Evolutionary conservation across 1,140 invertebrate species (phyloP).

Genomic region (Mesaphorura yosii): DNA sequence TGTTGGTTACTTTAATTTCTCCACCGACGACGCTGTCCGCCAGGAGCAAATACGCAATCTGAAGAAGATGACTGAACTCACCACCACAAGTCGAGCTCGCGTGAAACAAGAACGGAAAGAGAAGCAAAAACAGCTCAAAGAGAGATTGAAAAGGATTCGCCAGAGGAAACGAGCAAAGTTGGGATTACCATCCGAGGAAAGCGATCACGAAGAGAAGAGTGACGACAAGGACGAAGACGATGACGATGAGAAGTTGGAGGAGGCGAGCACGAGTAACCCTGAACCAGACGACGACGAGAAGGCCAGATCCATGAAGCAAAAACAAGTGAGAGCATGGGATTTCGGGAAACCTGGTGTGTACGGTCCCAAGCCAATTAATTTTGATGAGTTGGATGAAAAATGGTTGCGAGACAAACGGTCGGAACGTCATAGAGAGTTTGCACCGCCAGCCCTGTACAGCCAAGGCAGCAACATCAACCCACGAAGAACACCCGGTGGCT

Average conservation of each 20-base stretch:
- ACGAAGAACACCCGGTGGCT: not conserved
- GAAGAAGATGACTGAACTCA: conserved; percentile 55
- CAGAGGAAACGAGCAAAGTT: conserved; percentile 61
- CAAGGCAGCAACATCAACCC: conserved; percentile 3
- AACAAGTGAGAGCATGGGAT: conserved; percentile 35
- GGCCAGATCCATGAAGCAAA: not conserved
- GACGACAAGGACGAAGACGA: conserved; percentile 16
- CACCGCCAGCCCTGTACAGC: conserved; percentile 32
- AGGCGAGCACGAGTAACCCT: not conserved
- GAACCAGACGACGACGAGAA: not conserved
- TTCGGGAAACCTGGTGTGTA: conserved; percentile 34
- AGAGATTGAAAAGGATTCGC: conserved; percentile 62
- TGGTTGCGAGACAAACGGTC: conserved; percentile 34
- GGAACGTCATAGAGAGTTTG: conserved; percentile 34
- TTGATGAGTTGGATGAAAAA: conserved; percentile 33
- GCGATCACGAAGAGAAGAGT: conserved; percentile 15
- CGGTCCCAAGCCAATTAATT: conserved; percentile 19
- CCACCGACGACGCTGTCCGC: conserved; percentile 64
- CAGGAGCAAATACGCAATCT: conserved; percentile 62
- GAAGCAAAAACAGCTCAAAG: conserved; percentile 56
- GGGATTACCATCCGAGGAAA: conserved; percentile 50
- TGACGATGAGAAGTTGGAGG: conserved; percentile 9
- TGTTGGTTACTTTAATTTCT: conserved; percentile 77
- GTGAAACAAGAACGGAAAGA: conserved; percentile 50
- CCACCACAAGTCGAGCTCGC: conserved; percentile 51